Evolutionary conservation across 1,140 invertebrate genomes (phyloP), one percentile per base, ranked within the genome.

Genomic region (Sitophilus oryzae): DNA sequence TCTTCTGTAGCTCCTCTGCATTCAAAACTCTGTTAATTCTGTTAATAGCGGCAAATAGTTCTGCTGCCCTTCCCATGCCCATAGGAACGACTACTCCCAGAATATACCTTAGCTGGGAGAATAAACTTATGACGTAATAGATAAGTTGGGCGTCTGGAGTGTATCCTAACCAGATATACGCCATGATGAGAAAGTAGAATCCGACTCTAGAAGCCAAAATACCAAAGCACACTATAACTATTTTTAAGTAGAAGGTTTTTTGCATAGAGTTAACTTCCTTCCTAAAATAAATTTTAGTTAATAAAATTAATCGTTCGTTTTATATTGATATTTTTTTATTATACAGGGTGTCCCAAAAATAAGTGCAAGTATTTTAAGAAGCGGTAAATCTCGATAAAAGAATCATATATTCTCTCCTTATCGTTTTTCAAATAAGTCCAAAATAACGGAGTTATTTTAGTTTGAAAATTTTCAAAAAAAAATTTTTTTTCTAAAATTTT

Each of bases 221-320:
- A 5, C 59, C 59, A 2, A 57, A 10, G 19, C 56, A 16, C 2
- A 58, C 30, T 4, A 48, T 42, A 3, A 58, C 20, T 14, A 53
- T 18, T 34, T 49, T 58, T n/a, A 58, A 21, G 20, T 58, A 58
- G 16, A 48, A 47, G 6, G 20, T 30, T 15, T 11, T 42, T 23
- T 22, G 16, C 9, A 58, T 11, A 16, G 50, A 58, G 0, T 10
- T 35, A 10, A 58, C 41, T 43, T 58, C 51, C 54, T 52, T 59
- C 18, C 62, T 64, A 46, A n/a, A 64, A 62, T n/a, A 46, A 6
- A 16, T 34, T 8, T 34, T 34, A n/a, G n/a, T n/a, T n/a, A n/a
- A n/a, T n/a, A n/a, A n/a, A n/a, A n/a, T n/a, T n/a, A n/a, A n/a
- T n/a, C n/a, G n/a, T n/a, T n/a, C n/a, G n/a, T n/a, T n/a, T n/a